A percentile compares a stretch with the other conserved stretches of the same genome.
Evolutionary conservation across 2,888 invertebrate species (phyloP).

Genomic region (Eupithecia abbreviata): DNA sequence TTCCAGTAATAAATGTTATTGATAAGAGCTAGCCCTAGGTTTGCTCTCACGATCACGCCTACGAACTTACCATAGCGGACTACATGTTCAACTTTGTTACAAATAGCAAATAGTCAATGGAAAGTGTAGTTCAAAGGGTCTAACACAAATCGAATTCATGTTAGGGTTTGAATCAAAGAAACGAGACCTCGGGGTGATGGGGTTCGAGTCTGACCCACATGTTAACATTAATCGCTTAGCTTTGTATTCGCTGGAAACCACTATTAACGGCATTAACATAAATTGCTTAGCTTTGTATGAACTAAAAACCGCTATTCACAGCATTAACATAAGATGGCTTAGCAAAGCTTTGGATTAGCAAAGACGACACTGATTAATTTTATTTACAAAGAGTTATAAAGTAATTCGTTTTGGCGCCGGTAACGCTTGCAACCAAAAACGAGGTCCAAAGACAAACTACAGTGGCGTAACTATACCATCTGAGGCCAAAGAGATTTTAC

Average conservation of each 20-base stretch:
- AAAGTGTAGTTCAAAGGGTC: conserved; percentile 19
- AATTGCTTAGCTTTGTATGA: no score
- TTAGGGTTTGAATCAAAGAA: neutral
- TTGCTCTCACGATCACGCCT: conserved; percentile 46
- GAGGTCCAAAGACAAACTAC: no score
- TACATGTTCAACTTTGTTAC: conserved; percentile 13
- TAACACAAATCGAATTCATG: conserved; percentile 15
- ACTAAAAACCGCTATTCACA: no score
- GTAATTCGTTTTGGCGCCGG: no score
- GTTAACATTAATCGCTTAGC: neutral
- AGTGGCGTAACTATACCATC: no score
- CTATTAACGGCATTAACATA: neutral
- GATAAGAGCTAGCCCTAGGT: conserved; percentile 37
- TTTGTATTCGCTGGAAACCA: neutral
- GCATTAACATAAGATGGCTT: no score
- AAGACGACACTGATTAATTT: no score
- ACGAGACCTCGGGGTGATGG: neutral
- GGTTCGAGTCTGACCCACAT: neutral
- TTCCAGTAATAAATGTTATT: conserved; percentile 33
- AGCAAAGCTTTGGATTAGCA: no score
- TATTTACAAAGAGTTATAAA: no score
- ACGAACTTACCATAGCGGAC: conserved; percentile 26
- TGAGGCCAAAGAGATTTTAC: no score
- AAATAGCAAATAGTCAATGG: conserved; percentile 17
- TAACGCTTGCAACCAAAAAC: no score